phyloP scores from a whole-genome alignment of 2,797 vertebrate species.

The Ara ararauna region DNA sequence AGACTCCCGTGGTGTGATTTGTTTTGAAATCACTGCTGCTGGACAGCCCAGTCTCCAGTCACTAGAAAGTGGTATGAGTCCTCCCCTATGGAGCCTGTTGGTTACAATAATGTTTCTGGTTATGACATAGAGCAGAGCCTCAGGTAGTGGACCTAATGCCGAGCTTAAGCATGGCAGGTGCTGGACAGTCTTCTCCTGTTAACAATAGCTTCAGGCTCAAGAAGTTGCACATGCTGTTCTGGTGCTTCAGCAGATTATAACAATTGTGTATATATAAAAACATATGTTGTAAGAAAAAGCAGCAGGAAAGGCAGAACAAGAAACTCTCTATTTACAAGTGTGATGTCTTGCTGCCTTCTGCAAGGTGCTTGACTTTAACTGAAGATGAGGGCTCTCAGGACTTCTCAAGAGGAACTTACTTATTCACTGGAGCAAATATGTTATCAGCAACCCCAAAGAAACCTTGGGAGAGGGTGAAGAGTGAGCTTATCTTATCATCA shows the following conservation, averaged over 20 bases:
- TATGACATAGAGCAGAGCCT: not conserved
- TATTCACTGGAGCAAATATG: not conserved
- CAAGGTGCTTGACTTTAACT: not conserved
- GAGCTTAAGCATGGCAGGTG: not conserved
- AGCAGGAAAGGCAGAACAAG: not conserved
- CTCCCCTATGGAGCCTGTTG: not conserved
- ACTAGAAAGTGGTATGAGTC: not conserved
- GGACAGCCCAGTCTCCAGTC: not conserved
- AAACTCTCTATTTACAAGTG: not conserved
- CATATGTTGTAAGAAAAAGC: not conserved
- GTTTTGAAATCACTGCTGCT: not conserved
- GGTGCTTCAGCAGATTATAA: not conserved
- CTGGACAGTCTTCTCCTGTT: not conserved
- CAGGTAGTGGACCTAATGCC: too few relatives aligned
- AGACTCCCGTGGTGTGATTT: rapidly evolving
- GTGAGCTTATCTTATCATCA: not conserved
- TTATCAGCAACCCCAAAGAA: not conserved
- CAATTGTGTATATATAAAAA: not conserved
- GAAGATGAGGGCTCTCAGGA: not conserved
- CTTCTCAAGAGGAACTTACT: not conserved
- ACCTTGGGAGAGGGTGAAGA: not conserved
- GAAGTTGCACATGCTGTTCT: not conserved
- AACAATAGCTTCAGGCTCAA: not conserved
- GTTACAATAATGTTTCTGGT: not conserved
- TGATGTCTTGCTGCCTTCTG: not conserved